Evolutionary conservation across 1,140 invertebrate genomes (phyloP).

Genomic region (Papilio machaon): DNA sequence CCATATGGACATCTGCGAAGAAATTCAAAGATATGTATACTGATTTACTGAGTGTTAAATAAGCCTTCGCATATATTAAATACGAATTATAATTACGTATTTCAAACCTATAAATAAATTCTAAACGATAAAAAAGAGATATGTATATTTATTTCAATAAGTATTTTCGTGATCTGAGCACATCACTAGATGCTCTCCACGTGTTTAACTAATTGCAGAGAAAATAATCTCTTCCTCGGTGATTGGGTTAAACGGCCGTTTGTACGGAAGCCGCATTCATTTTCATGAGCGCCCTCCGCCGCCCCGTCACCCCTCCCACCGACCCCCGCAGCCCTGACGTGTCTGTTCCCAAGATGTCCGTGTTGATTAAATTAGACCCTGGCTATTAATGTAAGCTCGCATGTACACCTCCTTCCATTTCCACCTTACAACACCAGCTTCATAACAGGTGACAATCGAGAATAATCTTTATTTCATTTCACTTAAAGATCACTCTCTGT

Average conservation of each 20-base stretch:
- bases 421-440: constrained; percentile 21
- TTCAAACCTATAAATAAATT: too few species aligned
- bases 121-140: too few species aligned
- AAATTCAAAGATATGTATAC: too few species aligned
- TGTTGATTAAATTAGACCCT: constrained; percentile 38
- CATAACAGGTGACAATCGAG: background rate
- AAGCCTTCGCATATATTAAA: too few species aligned
- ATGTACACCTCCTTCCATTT: constrained; percentile 15
- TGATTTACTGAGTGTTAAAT: too few species aligned
- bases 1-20: too few species aligned
- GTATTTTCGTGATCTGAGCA: background rate
- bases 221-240: constrained; percentile 35
- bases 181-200: background rate
- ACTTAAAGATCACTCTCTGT: background rate
- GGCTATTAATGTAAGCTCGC: constrained; percentile 29
- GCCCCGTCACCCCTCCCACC: too few species aligned
- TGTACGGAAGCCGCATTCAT: constrained; percentile 23
- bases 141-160: background rate
- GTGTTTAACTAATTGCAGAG: constrained; percentile 25
- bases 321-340: background rate
- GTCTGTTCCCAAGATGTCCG: constrained; percentile 31
- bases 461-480: background rate
- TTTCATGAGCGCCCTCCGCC: constrained; percentile 13
- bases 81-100: too few species aligned
- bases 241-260: constrained; percentile 37